A percentile compares a stretch with the other conserved stretches of the same genome.
Evolutionary conservation across 1,140 invertebrate genomes (phyloP).

Genomic region (Scaptomyza hsui): DNA sequence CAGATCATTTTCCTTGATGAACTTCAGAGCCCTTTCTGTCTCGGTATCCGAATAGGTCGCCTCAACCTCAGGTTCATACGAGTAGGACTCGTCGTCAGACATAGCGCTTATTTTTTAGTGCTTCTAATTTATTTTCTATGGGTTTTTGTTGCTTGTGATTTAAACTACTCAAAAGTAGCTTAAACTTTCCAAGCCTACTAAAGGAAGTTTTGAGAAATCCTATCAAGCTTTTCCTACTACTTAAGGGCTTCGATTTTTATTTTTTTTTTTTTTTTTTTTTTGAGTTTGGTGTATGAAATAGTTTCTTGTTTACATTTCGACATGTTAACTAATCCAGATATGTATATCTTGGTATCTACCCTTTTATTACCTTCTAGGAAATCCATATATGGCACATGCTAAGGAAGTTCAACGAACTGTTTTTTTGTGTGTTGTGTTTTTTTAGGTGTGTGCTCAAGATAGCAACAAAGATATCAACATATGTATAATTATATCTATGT

Average conservation of each 20-base stretch:
- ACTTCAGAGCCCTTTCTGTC: constrained; percentile 34
- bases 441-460: constrained; percentile 50
- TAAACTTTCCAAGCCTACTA: too few relatives aligned
- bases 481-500: constrained; percentile 4
- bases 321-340: background rate
- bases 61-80: constrained; percentile 22
- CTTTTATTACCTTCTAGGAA: constrained; percentile 47
- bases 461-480: constrained; percentile 64
- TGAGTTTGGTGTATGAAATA: too few relatives aligned
- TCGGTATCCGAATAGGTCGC: constrained; percentile 50
- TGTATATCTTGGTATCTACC: constrained; percentile 39
- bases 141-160: too few relatives aligned
- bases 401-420: constrained; percentile 76
- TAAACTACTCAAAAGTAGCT: too few relatives aligned
- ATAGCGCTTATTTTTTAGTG: background rate
- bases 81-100: constrained; percentile 14
- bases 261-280: too few relatives aligned
- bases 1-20: constrained; percentile 45
- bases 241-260: too few relatives aligned
- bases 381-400: constrained; percentile 66
- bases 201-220: too few relatives aligned
- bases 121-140: too few relatives aligned
- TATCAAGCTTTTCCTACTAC: too few relatives aligned
- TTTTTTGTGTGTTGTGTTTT: constrained; percentile 32
- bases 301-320: constrained; percentile 5